phyloP scores from a whole-genome alignment of 2,797 vertebrate genomes.

The Microctenopoma stevenorrisi region DNA sequence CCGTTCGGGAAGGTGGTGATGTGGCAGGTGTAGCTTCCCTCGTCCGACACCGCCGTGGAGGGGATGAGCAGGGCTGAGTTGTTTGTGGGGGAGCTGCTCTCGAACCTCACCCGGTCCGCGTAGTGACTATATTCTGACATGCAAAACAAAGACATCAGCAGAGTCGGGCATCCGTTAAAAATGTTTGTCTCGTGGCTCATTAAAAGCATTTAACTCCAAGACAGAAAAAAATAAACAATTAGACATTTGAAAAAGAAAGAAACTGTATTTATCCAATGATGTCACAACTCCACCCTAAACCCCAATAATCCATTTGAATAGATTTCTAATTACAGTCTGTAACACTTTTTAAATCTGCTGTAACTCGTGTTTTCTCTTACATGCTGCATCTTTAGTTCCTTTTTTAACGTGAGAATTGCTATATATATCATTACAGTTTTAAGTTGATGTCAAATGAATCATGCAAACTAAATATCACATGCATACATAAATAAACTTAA shows the following conservation, averaged over 20 bases:
- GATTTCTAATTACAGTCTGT: not conserved
- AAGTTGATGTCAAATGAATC: not conserved
- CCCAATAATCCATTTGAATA: slow-evolving; percentile 21
- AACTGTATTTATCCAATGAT: slow-evolving; percentile 1
- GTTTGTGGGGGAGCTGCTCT: slow-evolving; percentile 64
- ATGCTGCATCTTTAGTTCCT: not conserved
- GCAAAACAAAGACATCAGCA: slow-evolving; percentile 24
- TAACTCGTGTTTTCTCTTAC: too few relatives aligned
- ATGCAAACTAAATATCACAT: too few relatives aligned
- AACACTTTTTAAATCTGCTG: not conserved
- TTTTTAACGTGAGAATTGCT: not conserved
- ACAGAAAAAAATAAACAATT: slow-evolving; percentile 11
- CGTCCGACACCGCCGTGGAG: slow-evolving; percentile 80
- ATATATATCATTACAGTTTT: not conserved
- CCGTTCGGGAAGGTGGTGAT: slow-evolving; percentile 90
- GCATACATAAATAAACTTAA: too few relatives aligned
- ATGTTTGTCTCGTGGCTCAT: not conserved
- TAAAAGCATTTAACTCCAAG: not conserved
- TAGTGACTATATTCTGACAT: slow-evolving; percentile 75
- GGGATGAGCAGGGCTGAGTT: slow-evolving; percentile 79
- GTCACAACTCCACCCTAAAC: slow-evolving; percentile 5
- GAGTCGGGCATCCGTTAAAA: not conserved
- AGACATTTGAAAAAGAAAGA: slow-evolving; percentile 1
- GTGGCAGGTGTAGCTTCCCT: slow-evolving; percentile 88
- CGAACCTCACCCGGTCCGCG: slow-evolving; percentile 73